Evolutionary conservation across 2,888 invertebrate genomes (phyloP).

Genomic region (Noctua comes): DNA sequence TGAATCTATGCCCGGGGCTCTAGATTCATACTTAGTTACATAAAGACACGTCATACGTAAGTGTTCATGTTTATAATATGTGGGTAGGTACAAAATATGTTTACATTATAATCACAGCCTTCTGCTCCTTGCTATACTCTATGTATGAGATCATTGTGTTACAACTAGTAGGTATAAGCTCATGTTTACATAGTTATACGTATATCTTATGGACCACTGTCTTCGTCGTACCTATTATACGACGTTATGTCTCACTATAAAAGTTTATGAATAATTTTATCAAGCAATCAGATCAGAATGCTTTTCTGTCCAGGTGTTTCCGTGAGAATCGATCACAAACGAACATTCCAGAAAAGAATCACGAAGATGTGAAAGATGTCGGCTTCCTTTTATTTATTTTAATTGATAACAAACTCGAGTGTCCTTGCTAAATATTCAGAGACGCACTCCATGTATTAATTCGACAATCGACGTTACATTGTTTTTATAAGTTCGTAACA

Average conservation of each 20-base stretch:
- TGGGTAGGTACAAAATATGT: conserved; percentile 68
- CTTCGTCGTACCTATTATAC: background rate
- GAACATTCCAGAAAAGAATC: background rate
- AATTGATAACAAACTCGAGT: background rate
- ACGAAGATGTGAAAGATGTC: background rate
- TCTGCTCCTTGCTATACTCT: conserved; percentile 64
- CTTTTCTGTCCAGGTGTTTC: background rate
- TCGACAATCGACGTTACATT: too few species aligned
- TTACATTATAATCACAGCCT: conserved; percentile 75
- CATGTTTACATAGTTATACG: conserved; percentile 34
- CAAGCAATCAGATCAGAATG: background rate
- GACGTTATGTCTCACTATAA: background rate
- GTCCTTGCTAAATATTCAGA: background rate
- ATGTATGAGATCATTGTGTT: conserved; percentile 76
- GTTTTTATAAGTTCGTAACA: too few species aligned
- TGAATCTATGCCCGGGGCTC: background rate
- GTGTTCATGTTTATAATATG: conserved; percentile 62
- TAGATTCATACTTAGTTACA: conserved; percentile 49
- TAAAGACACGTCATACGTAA: conserved; percentile 61
- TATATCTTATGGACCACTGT: conserved; percentile 26
- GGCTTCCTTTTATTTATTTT: background rate
- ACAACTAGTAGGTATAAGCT: conserved; percentile 49
- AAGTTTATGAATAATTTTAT: background rate
- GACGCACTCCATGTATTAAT: background rate
- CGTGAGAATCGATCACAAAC: background rate